These are phyloP conservation scores for Neotoma lepida DNA, from an alignment of 2,113 vertebrate species.

Conservation along the genomic window DNA sequence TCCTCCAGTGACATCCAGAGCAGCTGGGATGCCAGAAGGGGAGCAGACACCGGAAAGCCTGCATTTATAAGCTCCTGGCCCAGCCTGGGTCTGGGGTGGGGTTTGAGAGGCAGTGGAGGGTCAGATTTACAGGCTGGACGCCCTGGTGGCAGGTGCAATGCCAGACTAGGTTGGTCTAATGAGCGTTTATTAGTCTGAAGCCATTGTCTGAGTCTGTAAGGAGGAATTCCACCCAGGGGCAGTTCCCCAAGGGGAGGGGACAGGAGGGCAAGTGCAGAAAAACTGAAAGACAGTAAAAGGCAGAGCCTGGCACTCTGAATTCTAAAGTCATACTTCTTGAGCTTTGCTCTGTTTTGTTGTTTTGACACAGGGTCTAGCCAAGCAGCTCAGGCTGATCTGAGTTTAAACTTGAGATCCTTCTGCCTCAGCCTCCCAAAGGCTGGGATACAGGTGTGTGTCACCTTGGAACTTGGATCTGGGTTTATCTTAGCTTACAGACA, in stretches of 20 bases:
- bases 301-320: neutral
- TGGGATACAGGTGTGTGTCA: neutral
- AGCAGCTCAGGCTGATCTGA: neutral
- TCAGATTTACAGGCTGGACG: slow-evolving; percentile 68
- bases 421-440: neutral
- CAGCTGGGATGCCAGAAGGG: slow-evolving; percentile 4
- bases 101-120: slow-evolving; percentile 1
- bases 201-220: slow-evolving; percentile 50
- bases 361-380: neutral
- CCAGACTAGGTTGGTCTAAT: slow-evolving; percentile 40
- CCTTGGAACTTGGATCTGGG: neutral
- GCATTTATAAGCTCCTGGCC: slow-evolving; percentile 69
- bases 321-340: neutral
- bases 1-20: slow-evolving; percentile 41
- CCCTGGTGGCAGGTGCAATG: slow-evolving; percentile 32
- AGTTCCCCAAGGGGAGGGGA: neutral
- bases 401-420: neutral
- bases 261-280: neutral
- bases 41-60: neutral
- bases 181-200: slow-evolving; percentile 72
- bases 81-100: slow-evolving; percentile 4
- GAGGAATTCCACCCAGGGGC: neutral
- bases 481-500: neutral
- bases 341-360: neutral
- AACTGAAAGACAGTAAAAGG: neutral